These are phyloP conservation scores for Heterohyrax brucei DNA, from an alignment of 2,797 vertebrate genomes.

Conservation along the genomic window DNA sequence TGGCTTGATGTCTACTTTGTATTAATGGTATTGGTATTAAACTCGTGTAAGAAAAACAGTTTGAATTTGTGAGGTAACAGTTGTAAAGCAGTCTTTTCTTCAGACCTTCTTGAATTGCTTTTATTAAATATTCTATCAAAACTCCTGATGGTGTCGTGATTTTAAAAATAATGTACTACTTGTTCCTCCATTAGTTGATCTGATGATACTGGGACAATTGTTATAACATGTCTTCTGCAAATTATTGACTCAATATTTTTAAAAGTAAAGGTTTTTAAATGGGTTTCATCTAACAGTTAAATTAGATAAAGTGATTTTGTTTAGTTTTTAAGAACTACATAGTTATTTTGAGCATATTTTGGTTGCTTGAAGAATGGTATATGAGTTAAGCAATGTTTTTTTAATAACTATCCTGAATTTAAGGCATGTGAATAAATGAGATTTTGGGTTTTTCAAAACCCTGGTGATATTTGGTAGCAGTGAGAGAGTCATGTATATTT, in stretches of 20 bases:
- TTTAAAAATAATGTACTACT: slow-evolving; percentile 68
- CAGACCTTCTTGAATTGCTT: slow-evolving; percentile 65
- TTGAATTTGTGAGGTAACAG: slow-evolving; percentile 65
- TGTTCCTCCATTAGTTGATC: slow-evolving; percentile 71
- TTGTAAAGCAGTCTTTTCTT: slow-evolving; percentile 73
- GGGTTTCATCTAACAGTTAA: slow-evolving; percentile 69
- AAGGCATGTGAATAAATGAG: slow-evolving; percentile 60
- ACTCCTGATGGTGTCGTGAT: slow-evolving; percentile 58
- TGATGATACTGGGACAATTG: slow-evolving; percentile 64
- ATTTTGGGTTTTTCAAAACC: slow-evolving; percentile 54
- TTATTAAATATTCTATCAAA: slow-evolving; percentile 74
- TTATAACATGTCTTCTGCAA: slow-evolving; percentile 66
- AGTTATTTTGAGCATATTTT: slow-evolving; percentile 79
- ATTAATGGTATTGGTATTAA: slow-evolving; percentile 71
- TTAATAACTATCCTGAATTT: slow-evolving; percentile 13
- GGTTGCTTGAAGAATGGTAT: slow-evolving; percentile 66
- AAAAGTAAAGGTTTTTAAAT: slow-evolving; percentile 77
- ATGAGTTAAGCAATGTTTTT: slow-evolving; percentile 44
- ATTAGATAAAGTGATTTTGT: slow-evolving; percentile 59
- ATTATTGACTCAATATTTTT: slow-evolving; percentile 68
- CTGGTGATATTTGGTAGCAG: slow-evolving; percentile 31
- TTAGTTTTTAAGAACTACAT: slow-evolving; percentile 70
- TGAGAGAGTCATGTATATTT: neutral
- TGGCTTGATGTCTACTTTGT: slow-evolving; percentile 80
- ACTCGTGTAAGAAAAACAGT: slow-evolving; percentile 76